A percentile compares a stretch with the other conserved stretches of the same genome.
Conservation (phyloP, 2,113 vertebrate genomes). For the Empidonax traillii region DNA sequence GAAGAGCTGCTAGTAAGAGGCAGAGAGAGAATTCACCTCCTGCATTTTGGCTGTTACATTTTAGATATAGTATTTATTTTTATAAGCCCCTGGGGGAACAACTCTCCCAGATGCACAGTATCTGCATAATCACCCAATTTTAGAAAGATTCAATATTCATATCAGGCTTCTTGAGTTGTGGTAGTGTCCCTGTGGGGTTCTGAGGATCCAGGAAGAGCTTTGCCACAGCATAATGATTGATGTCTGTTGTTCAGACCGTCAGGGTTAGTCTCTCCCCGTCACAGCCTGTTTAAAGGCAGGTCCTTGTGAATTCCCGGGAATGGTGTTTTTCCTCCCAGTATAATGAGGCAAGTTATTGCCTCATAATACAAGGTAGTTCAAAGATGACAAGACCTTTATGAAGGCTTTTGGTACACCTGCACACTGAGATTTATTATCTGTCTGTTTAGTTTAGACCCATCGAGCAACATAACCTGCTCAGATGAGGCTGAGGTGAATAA, state of each 20-base stretch:
- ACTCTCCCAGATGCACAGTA: constrained; percentile 55
- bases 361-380: neutral
- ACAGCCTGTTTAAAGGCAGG: neutral
- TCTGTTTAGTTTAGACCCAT: neutral
- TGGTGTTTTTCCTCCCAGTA: accelerated
- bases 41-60: constrained; percentile 40
- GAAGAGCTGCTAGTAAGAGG: neutral
- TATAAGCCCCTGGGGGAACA: constrained; percentile 47
- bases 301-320: neutral
- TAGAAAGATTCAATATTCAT: constrained; percentile 68
- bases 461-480: neutral
- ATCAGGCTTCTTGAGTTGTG: constrained; percentile 46
- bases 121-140: constrained; percentile 70
- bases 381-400: neutral
- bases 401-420: neutral
- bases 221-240: neutral
- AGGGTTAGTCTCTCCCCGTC: neutral
- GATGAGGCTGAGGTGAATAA: neutral
- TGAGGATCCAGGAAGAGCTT: constrained; percentile 8
- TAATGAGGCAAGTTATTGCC: neutral
- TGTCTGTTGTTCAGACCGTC: neutral
- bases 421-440: neutral
- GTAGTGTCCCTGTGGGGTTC: constrained; percentile 42
- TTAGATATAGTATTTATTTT: constrained; percentile 65
- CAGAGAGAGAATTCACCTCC: neutral